These are phyloP conservation scores for Limosa lapponica DNA, from an alignment of 2,797 vertebrate species.

Conservation along the genomic window DNA sequence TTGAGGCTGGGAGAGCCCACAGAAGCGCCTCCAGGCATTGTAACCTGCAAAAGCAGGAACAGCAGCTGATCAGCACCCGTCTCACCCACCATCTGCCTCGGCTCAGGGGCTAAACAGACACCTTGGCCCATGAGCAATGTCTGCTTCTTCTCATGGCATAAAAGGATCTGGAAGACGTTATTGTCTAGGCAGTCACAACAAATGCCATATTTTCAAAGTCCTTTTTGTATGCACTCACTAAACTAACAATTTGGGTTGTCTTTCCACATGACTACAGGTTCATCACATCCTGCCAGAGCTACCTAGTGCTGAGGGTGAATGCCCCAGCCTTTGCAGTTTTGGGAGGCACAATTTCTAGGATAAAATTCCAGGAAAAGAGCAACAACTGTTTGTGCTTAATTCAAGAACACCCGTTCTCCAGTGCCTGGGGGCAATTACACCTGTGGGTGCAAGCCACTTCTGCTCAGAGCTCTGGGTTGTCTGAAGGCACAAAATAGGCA, in stretches of 20 bases:
- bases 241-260: neutral
- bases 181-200: neutral
- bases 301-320: neutral
- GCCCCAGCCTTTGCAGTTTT: neutral
- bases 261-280: neutral
- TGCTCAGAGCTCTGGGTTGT: neutral
- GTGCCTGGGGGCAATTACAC: neutral
- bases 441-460: neutral
- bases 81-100: too few species aligned
- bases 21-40: constrained; percentile 87
- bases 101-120: neutral
- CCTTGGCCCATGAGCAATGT: neutral
- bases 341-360: neutral
- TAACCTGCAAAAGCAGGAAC: constrained; percentile 80
- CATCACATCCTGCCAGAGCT: neutral
- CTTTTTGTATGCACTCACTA: neutral
- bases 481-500: neutral
- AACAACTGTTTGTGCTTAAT: neutral
- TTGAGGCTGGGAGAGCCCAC: constrained; percentile 83
- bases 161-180: neutral
- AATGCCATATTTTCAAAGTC: neutral
- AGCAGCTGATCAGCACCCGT: neutral
- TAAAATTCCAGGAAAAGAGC: neutral
- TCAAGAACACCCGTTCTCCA: accelerated
- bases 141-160: neutral